Base-by-base conservation (phyloP, 2,797 vertebrate species). In the Onychomys torridus region DNA sequence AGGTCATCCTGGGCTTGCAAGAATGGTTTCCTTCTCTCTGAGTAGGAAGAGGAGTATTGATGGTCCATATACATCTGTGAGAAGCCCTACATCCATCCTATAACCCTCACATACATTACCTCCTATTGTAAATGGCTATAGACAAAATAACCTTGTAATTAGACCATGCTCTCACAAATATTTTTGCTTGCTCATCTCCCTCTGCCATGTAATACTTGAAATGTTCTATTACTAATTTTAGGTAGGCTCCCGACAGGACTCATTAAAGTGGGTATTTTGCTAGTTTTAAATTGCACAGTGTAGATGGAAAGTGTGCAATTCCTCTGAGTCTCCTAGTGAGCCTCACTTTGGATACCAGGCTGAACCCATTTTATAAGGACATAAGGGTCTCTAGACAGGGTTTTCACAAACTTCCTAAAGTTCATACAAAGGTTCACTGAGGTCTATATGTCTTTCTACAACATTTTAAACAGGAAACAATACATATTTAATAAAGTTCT, bases 391-490 rank as follows among this genome's bases (percentile, higher is more conserved):
- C 86, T 8, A 43, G 32, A 27, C 2, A 57, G 12, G 5, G 63
- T 29, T 57, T 40, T 16, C 83, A 95, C 27, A 32, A 10, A 10
- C 43, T 75, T 84, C 63, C 8, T 29, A 90, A 55, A 67, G 55
- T 29, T 55, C 17, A 57, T 25, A 27, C 9, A 46, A 37, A 85
- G n/a, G 25, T 52, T 63, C 19, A 10, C 13, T 43, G 25, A 73
- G 1, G 25, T 75, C 40, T 25, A 69, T 12, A 14, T 12, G 19
- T 16, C 17, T 69, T 88, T 89, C 37, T 49, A 57, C 81, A 81
- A 82, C n/a, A 29, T 92, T 81, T 71, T 75, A 63, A 89, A 32
- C n/a, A 95, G n/a, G 34, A 90, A 75, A 52, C 69, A 65, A 90
- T 43, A 61, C 8, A 43, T 21, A 69, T 57, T 87, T 90, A 84